phyloP scores from a whole-genome alignment of 1,140 invertebrate species.

The Papilio glaucus region DNA sequence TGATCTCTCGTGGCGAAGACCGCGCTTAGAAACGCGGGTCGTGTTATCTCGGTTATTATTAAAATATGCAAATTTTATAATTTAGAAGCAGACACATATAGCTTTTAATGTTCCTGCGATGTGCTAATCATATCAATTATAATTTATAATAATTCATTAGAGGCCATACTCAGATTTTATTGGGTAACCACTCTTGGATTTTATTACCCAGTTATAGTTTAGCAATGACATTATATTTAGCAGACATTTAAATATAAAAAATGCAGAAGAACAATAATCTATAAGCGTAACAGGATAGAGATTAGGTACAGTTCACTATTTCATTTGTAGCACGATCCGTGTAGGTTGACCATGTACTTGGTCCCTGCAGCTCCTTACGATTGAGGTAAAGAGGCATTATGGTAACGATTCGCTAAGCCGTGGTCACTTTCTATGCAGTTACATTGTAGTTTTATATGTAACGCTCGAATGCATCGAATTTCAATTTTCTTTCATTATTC shows the following conservation, averaged over 20 bases:
- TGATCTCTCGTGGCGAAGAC: not conserved
- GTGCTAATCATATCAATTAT: constrained; percentile 39
- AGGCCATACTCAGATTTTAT: constrained; percentile 13
- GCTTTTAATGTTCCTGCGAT: constrained; percentile 33
- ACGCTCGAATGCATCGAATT: too few relatives aligned
- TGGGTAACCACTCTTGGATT: not conserved
- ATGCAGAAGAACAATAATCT: not conserved
- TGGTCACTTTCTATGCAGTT: too few relatives aligned
- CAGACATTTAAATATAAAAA: not conserved
- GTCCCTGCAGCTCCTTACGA: too few relatives aligned
- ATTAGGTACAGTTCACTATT: too few relatives aligned
- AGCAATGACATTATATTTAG: not conserved
- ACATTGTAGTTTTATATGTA: too few relatives aligned
- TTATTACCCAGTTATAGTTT: not conserved
- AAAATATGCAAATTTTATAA: constrained; percentile 37
- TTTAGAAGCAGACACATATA: constrained; percentile 30
- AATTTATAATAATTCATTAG: constrained; percentile 35
- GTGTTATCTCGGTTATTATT: constrained; percentile 22
- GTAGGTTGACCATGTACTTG: too few relatives aligned
- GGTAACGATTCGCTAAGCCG: too few relatives aligned
- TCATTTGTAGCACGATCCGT: too few relatives aligned
- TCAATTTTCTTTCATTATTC: too few relatives aligned
- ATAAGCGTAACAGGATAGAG: too few relatives aligned
- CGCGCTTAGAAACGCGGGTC: not conserved
- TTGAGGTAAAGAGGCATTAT: too few relatives aligned